phyloP scores from a whole-genome alignment of 2,113 vertebrate species.

The Jaculus jaculus region DNA sequence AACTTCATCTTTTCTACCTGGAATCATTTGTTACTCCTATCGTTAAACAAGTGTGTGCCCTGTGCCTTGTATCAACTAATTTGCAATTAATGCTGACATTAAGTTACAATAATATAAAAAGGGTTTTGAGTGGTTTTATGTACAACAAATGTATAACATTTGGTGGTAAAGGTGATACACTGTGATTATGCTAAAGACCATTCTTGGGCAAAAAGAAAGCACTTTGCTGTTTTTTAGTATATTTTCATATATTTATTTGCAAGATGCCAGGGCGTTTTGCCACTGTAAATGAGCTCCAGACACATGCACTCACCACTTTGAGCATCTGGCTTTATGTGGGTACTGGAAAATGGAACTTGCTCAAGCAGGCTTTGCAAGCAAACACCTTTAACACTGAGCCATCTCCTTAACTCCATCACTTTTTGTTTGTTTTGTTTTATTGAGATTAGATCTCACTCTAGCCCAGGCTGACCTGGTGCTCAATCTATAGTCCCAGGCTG shows the following conservation, averaged over 20 bases:
- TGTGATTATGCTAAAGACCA: background rate
- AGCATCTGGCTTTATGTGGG: too few species aligned
- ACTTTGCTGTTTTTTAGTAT: too few species aligned
- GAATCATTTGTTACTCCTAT: background rate
- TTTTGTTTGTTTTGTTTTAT: background rate
- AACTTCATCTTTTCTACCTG: conserved; percentile 9
- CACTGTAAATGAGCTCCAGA: too few species aligned
- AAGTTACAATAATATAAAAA: background rate
- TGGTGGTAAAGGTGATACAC: background rate
- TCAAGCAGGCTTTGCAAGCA: too few species aligned
- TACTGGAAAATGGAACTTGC: too few species aligned
- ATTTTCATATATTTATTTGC: too few species aligned
- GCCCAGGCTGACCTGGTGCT: background rate
- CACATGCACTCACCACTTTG: too few species aligned
- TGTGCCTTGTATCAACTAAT: background rate
- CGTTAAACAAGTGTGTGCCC: background rate
- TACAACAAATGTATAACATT: background rate
- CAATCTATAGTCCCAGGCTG: background rate
- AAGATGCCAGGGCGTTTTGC: too few species aligned
- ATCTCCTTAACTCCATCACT: too few species aligned
- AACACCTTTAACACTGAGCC: too few species aligned
- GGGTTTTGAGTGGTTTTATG: background rate
- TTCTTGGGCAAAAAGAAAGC: too few species aligned
- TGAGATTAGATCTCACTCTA: background rate
- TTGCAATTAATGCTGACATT: background rate